phyloP scores from a whole-genome alignment of 1,140 invertebrate species.

The Drosophila persimilis region DNA sequence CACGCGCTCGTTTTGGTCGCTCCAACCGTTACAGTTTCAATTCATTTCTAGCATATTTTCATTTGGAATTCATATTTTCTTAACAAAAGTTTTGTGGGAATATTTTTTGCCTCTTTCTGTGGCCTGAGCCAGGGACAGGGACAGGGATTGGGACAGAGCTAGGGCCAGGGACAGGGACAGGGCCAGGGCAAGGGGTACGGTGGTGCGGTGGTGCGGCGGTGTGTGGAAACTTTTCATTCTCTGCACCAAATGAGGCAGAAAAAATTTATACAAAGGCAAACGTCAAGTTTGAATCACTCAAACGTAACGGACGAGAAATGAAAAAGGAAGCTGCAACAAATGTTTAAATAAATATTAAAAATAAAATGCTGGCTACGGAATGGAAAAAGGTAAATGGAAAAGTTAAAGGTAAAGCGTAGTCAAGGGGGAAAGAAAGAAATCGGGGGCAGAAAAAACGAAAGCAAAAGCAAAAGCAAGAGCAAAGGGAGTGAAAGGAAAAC shows the following conservation, averaged over 20 bases:
- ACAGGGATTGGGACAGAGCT: background rate
- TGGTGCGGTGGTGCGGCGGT: slow-evolving; percentile 8
- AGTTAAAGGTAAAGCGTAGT: slow-evolving; percentile 42
- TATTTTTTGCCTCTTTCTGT: slow-evolving; percentile 52
- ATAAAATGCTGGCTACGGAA: slow-evolving; percentile 31
- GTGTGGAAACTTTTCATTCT: slow-evolving; percentile 77
- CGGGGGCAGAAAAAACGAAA: background rate
- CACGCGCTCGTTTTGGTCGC: slow-evolving; percentile 65
- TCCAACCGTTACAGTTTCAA: slow-evolving; percentile 76
- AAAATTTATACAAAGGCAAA: slow-evolving; percentile 80
- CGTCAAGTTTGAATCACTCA: slow-evolving; percentile 81
- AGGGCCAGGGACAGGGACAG: background rate
- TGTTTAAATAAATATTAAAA: slow-evolving; percentile 82
- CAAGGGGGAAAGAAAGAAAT: too few species aligned
- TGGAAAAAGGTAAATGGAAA: slow-evolving; percentile 44
- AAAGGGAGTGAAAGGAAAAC: slow-evolving; percentile 9
- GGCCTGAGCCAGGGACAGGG: background rate
- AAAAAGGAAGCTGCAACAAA: slow-evolving; percentile 79
- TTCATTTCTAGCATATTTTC: slow-evolving; percentile 81
- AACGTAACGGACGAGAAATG: slow-evolving; percentile 80
- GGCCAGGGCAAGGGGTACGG: too few species aligned
- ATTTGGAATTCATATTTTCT: slow-evolving; percentile 82
- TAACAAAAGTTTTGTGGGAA: slow-evolving; percentile 77
- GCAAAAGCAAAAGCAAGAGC: background rate
- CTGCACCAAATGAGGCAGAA: slow-evolving; percentile 78